Percentiles rank a stretch among this genome's conserved stretches.
phyloP scores from a whole-genome alignment of 2,113 vertebrate species.

The Axis porcinus region DNA sequence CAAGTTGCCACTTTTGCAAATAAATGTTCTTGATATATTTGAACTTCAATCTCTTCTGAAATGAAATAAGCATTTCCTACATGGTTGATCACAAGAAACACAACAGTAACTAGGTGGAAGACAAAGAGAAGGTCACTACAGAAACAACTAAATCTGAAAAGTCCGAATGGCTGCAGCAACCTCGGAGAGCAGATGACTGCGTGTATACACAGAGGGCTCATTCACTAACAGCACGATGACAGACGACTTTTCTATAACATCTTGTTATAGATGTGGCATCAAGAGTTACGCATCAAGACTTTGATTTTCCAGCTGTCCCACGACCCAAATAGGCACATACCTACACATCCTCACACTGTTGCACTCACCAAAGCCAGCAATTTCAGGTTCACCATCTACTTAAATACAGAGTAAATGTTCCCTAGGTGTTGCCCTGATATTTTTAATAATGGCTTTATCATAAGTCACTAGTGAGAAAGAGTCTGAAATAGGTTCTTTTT shows the following conservation, averaged over 20 bases:
- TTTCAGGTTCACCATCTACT: neutral
- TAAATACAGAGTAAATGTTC: neutral
- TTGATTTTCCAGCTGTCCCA: neutral
- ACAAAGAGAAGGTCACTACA: neutral
- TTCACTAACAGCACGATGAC: neutral
- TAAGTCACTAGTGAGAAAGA: neutral
- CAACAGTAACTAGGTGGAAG: neutral
- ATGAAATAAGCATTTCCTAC: neutral
- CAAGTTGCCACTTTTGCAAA: neutral
- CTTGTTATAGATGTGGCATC: neutral
- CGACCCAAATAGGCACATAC: neutral
- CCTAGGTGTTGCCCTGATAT: neutral
- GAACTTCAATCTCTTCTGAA: neutral
- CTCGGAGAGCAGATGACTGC: neutral
- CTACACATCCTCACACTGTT: neutral
- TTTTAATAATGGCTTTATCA: neutral
- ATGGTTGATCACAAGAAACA: neutral
- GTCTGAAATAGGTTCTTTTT: neutral
- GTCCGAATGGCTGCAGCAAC: neutral
- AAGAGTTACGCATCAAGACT: neutral
- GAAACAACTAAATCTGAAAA: neutral
- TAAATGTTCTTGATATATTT: neutral
- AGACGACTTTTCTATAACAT: neutral
- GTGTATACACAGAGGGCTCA: neutral
- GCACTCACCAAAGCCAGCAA: neutral